phyloP scores from a whole-genome alignment of 1,140 invertebrate species.

The Oryctes rhinoceros region DNA sequence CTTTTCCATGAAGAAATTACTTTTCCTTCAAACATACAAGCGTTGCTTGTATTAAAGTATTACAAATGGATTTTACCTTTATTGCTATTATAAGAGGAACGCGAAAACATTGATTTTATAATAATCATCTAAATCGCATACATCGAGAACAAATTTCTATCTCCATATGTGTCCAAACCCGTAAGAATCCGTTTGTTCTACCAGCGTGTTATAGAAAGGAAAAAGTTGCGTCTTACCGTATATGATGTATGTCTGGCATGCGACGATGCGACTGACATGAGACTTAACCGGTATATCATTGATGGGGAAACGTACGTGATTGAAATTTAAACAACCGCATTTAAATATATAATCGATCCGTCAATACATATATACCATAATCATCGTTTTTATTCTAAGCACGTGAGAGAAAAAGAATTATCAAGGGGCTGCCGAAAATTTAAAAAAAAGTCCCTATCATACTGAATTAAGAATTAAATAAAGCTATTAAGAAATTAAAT shows the following conservation, averaged over 20 bases:
- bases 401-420: background rate
- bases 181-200: background rate
- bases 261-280: background rate
- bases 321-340: background rate
- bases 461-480: background rate
- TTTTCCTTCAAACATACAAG: no score
- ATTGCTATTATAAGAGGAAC: no score
- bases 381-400: background rate
- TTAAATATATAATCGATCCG: constrained; percentile 19
- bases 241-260: background rate
- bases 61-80: no score
- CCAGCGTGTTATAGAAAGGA: background rate
- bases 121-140: no score
- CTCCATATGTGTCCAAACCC: background rate
- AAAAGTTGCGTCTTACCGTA: constrained; percentile 2
- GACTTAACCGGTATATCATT: background rate
- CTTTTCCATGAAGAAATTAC: no score
- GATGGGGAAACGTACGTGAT: background rate
- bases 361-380: background rate
- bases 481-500: background rate
- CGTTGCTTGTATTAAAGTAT: no score
- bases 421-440: background rate
- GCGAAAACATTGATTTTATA: no score
- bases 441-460: background rate
- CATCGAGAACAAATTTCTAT: constrained; percentile 5